phyloP scores from a whole-genome alignment of 2,797 vertebrate genomes.

The Echiichthys vipera region DNA sequence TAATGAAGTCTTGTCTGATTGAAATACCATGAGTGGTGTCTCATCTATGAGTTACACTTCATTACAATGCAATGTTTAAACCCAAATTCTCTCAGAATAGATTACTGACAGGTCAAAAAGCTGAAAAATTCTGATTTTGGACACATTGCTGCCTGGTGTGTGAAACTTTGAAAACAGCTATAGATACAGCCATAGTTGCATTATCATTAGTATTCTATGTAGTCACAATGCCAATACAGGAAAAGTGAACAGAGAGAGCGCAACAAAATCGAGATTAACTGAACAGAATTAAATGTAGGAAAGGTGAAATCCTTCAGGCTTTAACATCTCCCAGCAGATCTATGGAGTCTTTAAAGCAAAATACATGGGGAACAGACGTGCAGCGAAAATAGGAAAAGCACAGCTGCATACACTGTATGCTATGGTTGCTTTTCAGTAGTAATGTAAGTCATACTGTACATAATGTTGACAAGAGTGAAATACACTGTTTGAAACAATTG shows the following conservation, averaged over 20 bases:
- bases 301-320: neutral
- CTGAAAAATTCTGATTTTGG: too few relatives aligned
- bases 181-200: neutral
- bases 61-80: neutral
- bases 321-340: neutral
- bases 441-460: neutral
- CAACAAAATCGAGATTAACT: neutral
- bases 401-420: too few relatives aligned
- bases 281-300: neutral
- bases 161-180: neutral
- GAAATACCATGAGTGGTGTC: neutral
- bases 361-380: too few relatives aligned
- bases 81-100: too few relatives aligned
- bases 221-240: neutral
- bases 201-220: neutral
- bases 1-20: too few relatives aligned
- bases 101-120: too few relatives aligned
- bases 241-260: neutral
- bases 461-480: neutral
- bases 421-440: neutral
- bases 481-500: neutral
- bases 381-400: too few relatives aligned
- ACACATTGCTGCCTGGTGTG: neutral
- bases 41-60: conserved; percentile 8
- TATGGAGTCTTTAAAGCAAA: neutral